Evolutionary conservation across 1,140 invertebrate species (phyloP).

Genomic region (Bombus sylvicola): DNA sequence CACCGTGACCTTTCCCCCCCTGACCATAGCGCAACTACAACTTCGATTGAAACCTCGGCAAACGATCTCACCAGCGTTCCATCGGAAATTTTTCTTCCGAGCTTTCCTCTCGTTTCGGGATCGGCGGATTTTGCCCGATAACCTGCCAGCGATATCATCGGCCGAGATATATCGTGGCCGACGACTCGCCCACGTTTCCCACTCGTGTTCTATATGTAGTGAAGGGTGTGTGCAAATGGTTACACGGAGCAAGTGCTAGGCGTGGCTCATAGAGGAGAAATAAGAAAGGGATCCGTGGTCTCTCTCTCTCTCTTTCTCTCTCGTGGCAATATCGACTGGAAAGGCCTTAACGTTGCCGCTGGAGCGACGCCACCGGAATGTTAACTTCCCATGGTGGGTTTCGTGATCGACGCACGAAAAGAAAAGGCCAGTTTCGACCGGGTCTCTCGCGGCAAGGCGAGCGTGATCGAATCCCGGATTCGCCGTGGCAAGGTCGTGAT

Average conservation of each 20-base stretch:
- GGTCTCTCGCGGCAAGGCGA: conserved; percentile 21
- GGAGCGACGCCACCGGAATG: conserved; percentile 72
- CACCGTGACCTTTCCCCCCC: too few species aligned
- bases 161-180: conserved; percentile 18
- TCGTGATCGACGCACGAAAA: conserved; percentile 44
- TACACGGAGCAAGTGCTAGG: conserved; percentile 71
- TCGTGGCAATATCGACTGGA: conserved; percentile 70
- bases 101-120: too few species aligned
- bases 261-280: conserved; percentile 75
- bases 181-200: conserved; percentile 55
- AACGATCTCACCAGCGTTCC: too few species aligned
- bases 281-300: conserved; percentile 75
- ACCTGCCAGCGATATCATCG: conserved; percentile 11
- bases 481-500: conserved; percentile 58
- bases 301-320: conserved; percentile 22
- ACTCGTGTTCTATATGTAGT: conserved; percentile 42
- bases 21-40: too few species aligned
- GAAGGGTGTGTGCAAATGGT: conserved; percentile 73
- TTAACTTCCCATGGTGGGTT: conserved; percentile 75
- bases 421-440: conserved; percentile 42
- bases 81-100: too few species aligned
- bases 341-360: conserved; percentile 63
- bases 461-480: conserved; percentile 52
- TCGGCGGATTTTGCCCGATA: not conserved
- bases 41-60: too few species aligned